Base-by-base conservation (phyloP, 1,140 invertebrate species). In the Venustaconcha ellipsiformis region DNA sequence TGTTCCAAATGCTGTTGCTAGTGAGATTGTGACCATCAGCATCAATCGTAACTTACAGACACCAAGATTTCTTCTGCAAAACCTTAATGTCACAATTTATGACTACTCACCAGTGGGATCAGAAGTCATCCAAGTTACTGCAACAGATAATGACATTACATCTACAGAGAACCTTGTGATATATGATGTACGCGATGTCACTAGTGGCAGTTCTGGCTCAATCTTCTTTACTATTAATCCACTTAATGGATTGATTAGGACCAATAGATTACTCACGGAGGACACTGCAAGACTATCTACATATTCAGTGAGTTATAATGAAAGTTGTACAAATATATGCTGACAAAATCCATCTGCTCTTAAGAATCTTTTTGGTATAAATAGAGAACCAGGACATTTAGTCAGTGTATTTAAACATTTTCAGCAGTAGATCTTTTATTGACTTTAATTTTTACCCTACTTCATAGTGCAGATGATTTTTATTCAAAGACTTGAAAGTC, bases 141-240 rank as follows among this genome's bases (percentile, higher is more conserved):
- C 86, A 18, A 78, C 66, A 15, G 86, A 88, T 74, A 26, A 20
- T 71, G 86, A 88, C 76, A 57, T 67, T 17, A 80, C 81, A 59
- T 57, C 57, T 57, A 83, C 84, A 59, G 83, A 86, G 64, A 86
- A 84, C 20, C 74, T 30, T 6, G 60, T 84, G 20, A 62, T 70
- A 18, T 86, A 82, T 62, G 56, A 69, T 13, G 37, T 84, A 14
- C 30, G 26, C 14, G 58, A 76, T 62, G 14, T 63, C 15, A 60
- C 74, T 20, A 58, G 55, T 30, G 59, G 62, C n/a, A 70, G 37
- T 26, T 26, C 62, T 18, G n/a, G 56, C 4, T n/a, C 14, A 67
- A 70, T 81, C 18, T 82, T 80, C 66, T 86, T 86, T 75, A 71
- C 67, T 23, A 78, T 86, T 70, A 64, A 82, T 58, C 80, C 79